A percentile compares a stretch with the other conserved stretches of the same genome.
These are phyloP conservation scores for Carettochelys insculpta DNA, from an alignment of 2,113 vertebrate species.

Conservation along the genomic window DNA sequence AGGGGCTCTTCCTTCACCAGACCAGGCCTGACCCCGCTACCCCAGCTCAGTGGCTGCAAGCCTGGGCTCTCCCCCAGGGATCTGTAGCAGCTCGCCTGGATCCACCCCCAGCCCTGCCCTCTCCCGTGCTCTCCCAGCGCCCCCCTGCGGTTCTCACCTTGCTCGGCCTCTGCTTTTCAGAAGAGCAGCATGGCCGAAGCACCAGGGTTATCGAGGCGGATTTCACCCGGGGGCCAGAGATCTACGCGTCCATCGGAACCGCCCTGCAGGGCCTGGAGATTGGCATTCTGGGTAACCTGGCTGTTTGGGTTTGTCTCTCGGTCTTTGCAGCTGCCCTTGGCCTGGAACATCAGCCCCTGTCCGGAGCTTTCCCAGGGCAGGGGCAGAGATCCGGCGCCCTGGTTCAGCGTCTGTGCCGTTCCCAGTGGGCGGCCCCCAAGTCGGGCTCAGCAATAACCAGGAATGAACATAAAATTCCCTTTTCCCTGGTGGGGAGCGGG, in stretches of 20 bases:
- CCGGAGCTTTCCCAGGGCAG: not conserved
- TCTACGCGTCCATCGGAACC: conserved; percentile 71
- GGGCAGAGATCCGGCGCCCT: too few relatives aligned
- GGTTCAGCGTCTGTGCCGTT: not conserved
- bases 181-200: conserved; percentile 58
- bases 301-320: not conserved
- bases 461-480: too few relatives aligned
- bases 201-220: conserved; percentile 76
- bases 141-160: not conserved
- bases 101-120: too few relatives aligned
- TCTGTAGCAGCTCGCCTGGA: not conserved
- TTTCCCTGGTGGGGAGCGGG: too few relatives aligned
- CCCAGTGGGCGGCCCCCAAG: not conserved
- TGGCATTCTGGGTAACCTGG: conserved; percentile 79
- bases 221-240: conserved; percentile 75
- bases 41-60: not conserved
- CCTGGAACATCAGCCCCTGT: too few relatives aligned
- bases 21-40: too few relatives aligned
- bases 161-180: conserved; percentile 48
- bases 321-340: not conserved
- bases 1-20: not conserved
- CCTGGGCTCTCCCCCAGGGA: not conserved
- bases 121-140: not conserved
- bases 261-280: conserved; percentile 76
- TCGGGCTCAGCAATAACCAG: not conserved